These are phyloP conservation scores for Apodemia zela DNA, from an alignment of 2,888 invertebrate species.

Conservation along the genomic window DNA sequence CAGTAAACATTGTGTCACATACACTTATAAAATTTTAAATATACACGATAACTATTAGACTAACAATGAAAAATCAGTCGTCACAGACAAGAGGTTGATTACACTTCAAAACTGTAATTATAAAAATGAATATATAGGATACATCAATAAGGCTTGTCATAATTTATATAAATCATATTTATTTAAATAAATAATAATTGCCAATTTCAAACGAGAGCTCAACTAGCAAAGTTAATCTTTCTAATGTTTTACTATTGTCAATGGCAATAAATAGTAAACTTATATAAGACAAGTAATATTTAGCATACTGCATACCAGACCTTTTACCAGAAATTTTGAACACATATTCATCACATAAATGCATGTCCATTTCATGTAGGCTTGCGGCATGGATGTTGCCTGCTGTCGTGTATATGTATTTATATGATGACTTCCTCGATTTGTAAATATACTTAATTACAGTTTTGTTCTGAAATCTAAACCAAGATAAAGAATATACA, in stretches of 20 bases:
- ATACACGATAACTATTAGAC: constrained; percentile 46
- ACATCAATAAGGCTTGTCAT: not conserved
- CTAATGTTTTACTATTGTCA: too few relatives aligned
- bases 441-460: not conserved
- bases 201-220: too few relatives aligned
- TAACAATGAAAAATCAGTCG: constrained; percentile 74
- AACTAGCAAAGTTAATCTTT: too few relatives aligned
- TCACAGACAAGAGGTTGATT: constrained; percentile 44
- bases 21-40: constrained; percentile 57
- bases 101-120: constrained; percentile 2
- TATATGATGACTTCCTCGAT: not conserved
- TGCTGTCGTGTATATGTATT: not conserved
- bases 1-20: constrained; percentile 47
- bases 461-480: constrained; percentile 2
- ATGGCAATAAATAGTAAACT: too few relatives aligned
- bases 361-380: not conserved
- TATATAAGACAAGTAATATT: too few relatives aligned
- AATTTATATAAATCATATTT: too few relatives aligned
- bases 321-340: too few relatives aligned
- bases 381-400: too few relatives aligned
- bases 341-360: not conserved
- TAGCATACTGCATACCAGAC: too few relatives aligned
- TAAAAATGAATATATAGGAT: not conserved
- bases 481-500: constrained; percentile 30
- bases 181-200: too few relatives aligned